A percentile compares a stretch with the other conserved stretches of the same genome.
phyloP scores from a whole-genome alignment of 2,888 invertebrate genomes.

The Cantharis nigra region DNA sequence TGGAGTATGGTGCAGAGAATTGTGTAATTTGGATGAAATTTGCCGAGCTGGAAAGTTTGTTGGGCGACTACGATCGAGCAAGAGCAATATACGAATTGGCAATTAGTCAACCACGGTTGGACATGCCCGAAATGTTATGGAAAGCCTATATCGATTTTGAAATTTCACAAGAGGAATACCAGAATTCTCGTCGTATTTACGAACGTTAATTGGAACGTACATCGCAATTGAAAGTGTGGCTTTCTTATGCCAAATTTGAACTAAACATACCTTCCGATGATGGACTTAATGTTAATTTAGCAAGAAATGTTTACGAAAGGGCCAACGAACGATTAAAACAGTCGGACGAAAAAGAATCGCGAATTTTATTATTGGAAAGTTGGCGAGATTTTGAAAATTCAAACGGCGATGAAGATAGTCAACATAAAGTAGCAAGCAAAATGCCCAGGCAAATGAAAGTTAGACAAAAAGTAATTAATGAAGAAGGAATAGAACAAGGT shows the following conservation, averaged over 20 bases:
- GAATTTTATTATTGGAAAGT: conserved; percentile 90
- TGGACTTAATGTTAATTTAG: conserved; percentile 69
- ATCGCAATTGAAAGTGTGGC: conserved; percentile 97
- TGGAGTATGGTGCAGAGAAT: conserved; percentile 96
- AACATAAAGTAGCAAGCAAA: conserved; percentile 76
- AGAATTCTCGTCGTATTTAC: conserved; percentile 88
- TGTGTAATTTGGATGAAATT: conserved; percentile 99
- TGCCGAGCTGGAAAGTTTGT: conserved; percentile 92
- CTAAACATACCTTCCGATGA: conserved; percentile 64
- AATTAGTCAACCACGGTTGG: conserved; percentile 86
- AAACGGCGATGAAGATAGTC: conserved; percentile 73
- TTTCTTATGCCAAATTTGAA: conserved; percentile 97
- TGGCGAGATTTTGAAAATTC: conserved; percentile 94
- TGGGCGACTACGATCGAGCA: conserved; percentile 92
- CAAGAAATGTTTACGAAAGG: conserved; percentile 84
- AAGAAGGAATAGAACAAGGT: conserved; percentile 93
- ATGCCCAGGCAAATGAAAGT: conserved; percentile 96
- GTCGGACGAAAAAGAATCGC: conserved; percentile 84
- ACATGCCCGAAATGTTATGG: conserved; percentile 99
- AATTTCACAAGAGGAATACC: conserved; percentile 88
- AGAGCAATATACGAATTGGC: conserved; percentile 95
- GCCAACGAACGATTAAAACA: conserved; percentile 81
- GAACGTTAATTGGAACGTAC: conserved; percentile 91
- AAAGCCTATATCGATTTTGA: conserved; percentile 99
- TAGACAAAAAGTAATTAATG: conserved; percentile 89